phyloP scores from a whole-genome alignment of 2,797 vertebrate genomes.

The Amniataba percoides region DNA sequence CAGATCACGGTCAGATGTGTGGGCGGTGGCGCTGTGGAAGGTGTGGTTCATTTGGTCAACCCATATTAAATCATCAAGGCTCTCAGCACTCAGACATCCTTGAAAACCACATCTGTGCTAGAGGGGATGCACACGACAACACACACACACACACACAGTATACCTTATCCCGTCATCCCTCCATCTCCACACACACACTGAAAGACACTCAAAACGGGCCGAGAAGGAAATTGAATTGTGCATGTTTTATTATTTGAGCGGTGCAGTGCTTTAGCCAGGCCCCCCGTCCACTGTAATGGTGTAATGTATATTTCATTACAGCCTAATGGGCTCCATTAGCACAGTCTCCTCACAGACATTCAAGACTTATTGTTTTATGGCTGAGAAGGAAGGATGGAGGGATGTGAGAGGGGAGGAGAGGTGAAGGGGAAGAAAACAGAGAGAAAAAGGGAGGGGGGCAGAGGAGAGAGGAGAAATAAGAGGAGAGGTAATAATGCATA shows the following conservation, averaged over 20 bases:
- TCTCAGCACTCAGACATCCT: slow-evolving; percentile 80
- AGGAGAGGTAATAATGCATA: slow-evolving; percentile 64
- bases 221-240: slow-evolving; percentile 88
- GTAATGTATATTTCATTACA: slow-evolving; percentile 92
- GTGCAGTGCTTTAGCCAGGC: slow-evolving; percentile 86
- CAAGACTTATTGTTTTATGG: slow-evolving; percentile 86
- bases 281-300: slow-evolving; percentile 84
- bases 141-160: slow-evolving; percentile 42
- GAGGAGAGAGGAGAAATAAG: slow-evolving; percentile 45
- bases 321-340: slow-evolving; percentile 92
- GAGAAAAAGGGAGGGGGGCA: slow-evolving; percentile 1
- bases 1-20: slow-evolving; percentile 65
- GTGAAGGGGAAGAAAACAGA: slow-evolving; percentile 65
- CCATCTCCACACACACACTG: slow-evolving; percentile 38
- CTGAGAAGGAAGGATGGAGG: slow-evolving; percentile 77
- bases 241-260: slow-evolving; percentile 92
- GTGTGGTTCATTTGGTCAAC: slow-evolving; percentile 84
- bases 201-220: slow-evolving; percentile 82
- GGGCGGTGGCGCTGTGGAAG: slow-evolving; percentile 62
- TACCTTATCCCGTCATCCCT: slow-evolving; percentile 56
- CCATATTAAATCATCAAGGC: slow-evolving; percentile 82
- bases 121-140: slow-evolving; percentile 43
- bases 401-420: slow-evolving; percentile 67
- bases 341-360: slow-evolving; percentile 85
- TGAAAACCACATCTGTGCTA: slow-evolving; percentile 78